Base-by-base conservation (phyloP, 1,140 invertebrate species). In the Drosophila insularis region DNA sequence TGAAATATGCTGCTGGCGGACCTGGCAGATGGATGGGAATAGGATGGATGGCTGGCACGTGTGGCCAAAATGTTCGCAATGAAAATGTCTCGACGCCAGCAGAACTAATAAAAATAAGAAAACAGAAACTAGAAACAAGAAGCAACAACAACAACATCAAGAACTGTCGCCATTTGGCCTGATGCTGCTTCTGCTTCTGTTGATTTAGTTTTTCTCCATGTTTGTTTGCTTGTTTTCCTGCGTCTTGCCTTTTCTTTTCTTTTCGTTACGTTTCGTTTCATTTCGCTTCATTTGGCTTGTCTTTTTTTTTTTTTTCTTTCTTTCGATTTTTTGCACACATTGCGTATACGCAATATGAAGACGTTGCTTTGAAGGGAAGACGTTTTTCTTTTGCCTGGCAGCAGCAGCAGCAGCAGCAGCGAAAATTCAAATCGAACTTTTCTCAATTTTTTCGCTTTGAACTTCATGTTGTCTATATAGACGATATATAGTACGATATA, bases 281-380 rank as follows among this genome's bases (percentile, higher is more conserved):
- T 14, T 65, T 11, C 17, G n/a, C 13, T 23, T 63, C 17, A 5
- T 23, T 37, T 37, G 35, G n/a, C 35, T 11, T 21, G 14, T 35
- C 4, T 53, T 56, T 55, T 37, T 68, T 50, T 31, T 27, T 40
- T 31, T 11, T n/a, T n/a, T 69, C 43, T 64, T 53, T 69, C 21
- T 23, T 53, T 50, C 80, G 79, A 87, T 87, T 87, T 27, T 86
- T 81, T 79, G 66, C 71, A 73, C 68, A 50, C 70, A 59, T 73
- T 87, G 84, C 82, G 82, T 87, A 87, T 87, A 87, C 82, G 82
- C 84, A 86, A 65, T 70, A 79, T 73, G 82, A 87, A 73, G 43
- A 50, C 11, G 43, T 87, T 86, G 71, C 82, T 86, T 86, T 86
- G 82, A 86, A 86, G 78, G 69, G 65, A 31, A 69, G 80, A 76